These are phyloP conservation scores for Nephrotoma flavescens DNA, from an alignment of 2,888 invertebrate genomes.

Conservation along the genomic window DNA sequence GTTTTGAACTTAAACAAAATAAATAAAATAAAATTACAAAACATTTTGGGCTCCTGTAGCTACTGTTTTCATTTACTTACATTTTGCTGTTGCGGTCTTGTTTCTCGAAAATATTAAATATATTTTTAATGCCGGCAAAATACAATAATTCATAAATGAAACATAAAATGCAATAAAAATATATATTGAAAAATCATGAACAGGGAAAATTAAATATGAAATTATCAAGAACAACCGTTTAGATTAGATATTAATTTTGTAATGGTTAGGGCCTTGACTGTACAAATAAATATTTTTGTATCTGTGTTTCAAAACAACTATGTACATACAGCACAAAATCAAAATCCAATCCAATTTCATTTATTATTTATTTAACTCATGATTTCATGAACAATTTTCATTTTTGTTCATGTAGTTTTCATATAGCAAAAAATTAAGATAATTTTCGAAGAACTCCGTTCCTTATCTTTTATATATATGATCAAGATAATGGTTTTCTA, in stretches of 20 bases:
- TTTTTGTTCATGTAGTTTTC: not conserved
- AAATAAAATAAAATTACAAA: not conserved
- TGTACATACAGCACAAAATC: not conserved
- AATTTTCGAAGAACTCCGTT: not conserved
- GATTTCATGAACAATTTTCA: not conserved
- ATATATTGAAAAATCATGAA: not conserved
- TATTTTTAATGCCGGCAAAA: not conserved
- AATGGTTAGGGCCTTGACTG: not conserved
- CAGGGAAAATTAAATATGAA: not conserved
- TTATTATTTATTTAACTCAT: not conserved
- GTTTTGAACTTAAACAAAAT: not conserved
- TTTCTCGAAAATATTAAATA: not conserved
- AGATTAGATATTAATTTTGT: not conserved
- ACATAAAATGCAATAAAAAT: not conserved
- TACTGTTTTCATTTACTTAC: not conserved
- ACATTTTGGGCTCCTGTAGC: constrained; percentile 5
- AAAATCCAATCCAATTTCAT: not conserved
- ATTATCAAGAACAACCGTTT: not conserved
- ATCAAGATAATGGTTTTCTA: not conserved
- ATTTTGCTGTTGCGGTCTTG: not conserved
- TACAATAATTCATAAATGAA: not conserved
- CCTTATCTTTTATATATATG: not conserved
- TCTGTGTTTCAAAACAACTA: not conserved
- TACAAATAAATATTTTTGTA: not conserved
- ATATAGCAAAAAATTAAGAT: not conserved